Conservation (phyloP, 2,797 vertebrate genomes). For the Telmatherina bonti region DNA sequence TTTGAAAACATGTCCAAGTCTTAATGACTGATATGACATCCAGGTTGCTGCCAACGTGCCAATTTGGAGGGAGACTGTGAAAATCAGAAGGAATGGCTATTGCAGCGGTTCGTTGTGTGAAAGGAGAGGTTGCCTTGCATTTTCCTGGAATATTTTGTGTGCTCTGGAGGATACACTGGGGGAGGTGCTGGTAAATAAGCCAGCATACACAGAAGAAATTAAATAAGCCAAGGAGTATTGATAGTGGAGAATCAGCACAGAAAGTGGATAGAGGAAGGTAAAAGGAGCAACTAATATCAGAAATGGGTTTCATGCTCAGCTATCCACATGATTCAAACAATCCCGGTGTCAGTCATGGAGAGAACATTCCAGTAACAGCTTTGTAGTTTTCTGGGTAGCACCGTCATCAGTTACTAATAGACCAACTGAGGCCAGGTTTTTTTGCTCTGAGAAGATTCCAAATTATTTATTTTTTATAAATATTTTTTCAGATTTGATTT, state of each 20-base stretch:
- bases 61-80: conserved; percentile 34
- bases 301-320: conserved; percentile 15
- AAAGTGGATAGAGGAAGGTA: conserved; percentile 34
- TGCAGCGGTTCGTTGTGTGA: conserved; percentile 37
- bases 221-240: conserved; percentile 26
- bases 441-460: conserved; percentile 53
- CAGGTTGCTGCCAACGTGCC: conserved; percentile 36
- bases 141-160: conserved; percentile 37
- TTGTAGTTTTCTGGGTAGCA: conserved; percentile 27
- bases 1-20: conserved; percentile 41
- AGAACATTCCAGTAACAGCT: conserved; percentile 5
- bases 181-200: conserved; percentile 43
- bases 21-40: conserved; percentile 32
- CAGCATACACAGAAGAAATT: conserved; percentile 36
- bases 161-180: conserved; percentile 48
- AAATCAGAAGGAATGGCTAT: conserved; percentile 20
- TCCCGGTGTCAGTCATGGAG: not conserved
- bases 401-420: conserved; percentile 38
- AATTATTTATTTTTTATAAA: conserved; percentile 65
- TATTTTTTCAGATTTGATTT: conserved; percentile 46
- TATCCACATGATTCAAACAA: not conserved
- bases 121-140: conserved; percentile 38
- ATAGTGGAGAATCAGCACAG: not conserved
- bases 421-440: conserved; percentile 31
- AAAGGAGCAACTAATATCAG: conserved; percentile 17